Conservation (phyloP, 2,888 invertebrate genomes). For the Athalia rosae region DNA sequence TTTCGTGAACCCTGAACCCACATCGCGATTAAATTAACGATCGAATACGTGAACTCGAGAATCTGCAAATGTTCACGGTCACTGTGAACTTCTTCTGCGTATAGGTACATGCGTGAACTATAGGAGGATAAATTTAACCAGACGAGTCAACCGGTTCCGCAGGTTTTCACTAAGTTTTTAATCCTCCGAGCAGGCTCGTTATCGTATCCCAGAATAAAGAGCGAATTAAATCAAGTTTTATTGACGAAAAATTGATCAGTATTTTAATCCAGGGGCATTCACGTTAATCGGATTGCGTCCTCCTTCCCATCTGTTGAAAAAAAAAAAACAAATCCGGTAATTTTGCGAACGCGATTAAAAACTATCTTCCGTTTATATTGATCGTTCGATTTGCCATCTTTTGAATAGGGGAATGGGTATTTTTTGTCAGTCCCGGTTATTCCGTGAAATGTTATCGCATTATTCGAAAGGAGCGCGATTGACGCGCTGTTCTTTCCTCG, state of each 20-base stretch:
- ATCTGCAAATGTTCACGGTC: conserved; percentile 13
- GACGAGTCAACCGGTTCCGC: conserved; percentile 28
- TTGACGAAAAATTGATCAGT: no score
- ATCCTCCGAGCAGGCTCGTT: neutral
- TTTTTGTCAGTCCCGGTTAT: neutral
- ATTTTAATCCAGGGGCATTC: neutral
- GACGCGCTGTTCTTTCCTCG: neutral
- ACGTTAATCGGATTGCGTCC: no score
- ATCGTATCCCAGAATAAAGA: neutral
- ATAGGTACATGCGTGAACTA: neutral
- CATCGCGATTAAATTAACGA: neutral
- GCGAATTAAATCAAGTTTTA: neutral
- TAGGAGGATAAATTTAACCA: neutral
- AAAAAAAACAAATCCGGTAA: no score
- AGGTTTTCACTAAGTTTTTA: neutral
- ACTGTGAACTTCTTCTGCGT: no score
- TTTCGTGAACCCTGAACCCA: neutral
- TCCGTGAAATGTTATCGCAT: neutral
- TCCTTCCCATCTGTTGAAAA: no score
- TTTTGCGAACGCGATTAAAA: no score
- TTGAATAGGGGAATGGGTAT: neutral
- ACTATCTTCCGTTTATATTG: no score
- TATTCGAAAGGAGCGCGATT: neutral
- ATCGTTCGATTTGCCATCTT: no score
- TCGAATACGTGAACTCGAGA: neutral